Evolutionary conservation across 2,888 invertebrate species (phyloP), one percentile per base, ranked within the genome.

Genomic region (Physocephala rufipes): DNA sequence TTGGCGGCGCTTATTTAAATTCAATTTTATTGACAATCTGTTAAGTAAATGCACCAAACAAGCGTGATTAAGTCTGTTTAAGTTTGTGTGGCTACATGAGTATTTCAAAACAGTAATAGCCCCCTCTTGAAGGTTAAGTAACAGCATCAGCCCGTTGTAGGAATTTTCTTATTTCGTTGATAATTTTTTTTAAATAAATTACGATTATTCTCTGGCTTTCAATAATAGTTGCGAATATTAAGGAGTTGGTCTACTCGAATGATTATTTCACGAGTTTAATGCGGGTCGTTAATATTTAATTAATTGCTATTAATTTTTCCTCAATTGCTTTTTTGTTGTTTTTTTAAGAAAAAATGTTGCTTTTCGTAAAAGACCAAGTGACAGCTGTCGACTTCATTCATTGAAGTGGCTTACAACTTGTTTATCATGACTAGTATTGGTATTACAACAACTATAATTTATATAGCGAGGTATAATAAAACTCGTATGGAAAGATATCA

Each of bases 341-440:
- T 36, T 36, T 36, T 7, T 4, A 36, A 49, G 49, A 5, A 19
- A 49, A n/a, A 1, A 16, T 49, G 13, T 49, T 49, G 49, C 49
- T 49, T 49, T 49, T 49, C 24, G 21, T 61, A 61, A n/a, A 3
- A n/a, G 61, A 30, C 36, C 26, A 49, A 30, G 16, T 64, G 64
- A 49, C 64, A 64, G 64, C 30, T 64, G 64, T 61, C 61, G 61
- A n/a, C n/a, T n/a, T n/a, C n/a, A n/a, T n/a, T n/a, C n/a, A n/a
- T 9, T 15, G 45, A 45, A 15, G 63, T 26, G 16, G 21, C 26
- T 63, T 63, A 63, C 63, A n/a, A 36, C 64, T 45, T 49, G 47
- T 49, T 64, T 21, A 36, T 36, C 9, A 36, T 9, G 12, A n/a
- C 49, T 64, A 9, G 21, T 21, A 21, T 55, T 55, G 12, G 49